Evolutionary conservation across 1,140 invertebrate species (phyloP), one percentile per base, ranked within the genome.

Genomic region (Drosophila mauritiana): DNA sequence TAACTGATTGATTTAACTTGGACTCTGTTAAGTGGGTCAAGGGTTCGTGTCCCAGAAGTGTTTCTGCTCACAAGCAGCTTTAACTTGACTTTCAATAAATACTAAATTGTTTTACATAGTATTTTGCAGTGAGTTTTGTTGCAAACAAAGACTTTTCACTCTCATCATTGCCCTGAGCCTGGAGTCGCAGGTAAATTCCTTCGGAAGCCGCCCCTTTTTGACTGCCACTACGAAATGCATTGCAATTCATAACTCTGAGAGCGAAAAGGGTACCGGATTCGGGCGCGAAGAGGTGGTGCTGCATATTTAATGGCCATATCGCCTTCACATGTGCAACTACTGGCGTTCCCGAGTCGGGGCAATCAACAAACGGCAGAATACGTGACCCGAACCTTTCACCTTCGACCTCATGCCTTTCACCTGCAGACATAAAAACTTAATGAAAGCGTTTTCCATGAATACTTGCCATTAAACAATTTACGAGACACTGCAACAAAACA

Each of bases 401-500:
- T n/a, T 10, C 27, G 27, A 8, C 27, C 27, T 31, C 31, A 10
- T 8, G 36, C 37, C 54, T 61, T 43, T 45, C 25, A 46, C 57
- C 55, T 59, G 70, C 56, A 64, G 67, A 73, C 73, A 80, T 84
- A 85, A 84, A 84, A 85, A 65, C 73, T 63, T 85, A 80, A 84
- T 85, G 81, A 83, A 83, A 83, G 64, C 59, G 62, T 70, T 78
- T 83, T 48, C 55, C 80, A 65, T 75, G 79, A 62, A 79, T 69
- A 80, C 75, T 58, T 43, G 39, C 55, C 61, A 49, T 84, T 80
- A 76, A 59, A 59, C 36, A 45, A 76, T 79, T 75, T 62, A 72
- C 42, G 69, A 57, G 59, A 58, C 40, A 78, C 53, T 45, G 53
- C 34, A 57, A 64, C 59, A 51, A n/a, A 15, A 10, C 42, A 40